Conservation (phyloP, 2,113 vertebrate genomes). For the Oreochromis spilurus region DNA sequence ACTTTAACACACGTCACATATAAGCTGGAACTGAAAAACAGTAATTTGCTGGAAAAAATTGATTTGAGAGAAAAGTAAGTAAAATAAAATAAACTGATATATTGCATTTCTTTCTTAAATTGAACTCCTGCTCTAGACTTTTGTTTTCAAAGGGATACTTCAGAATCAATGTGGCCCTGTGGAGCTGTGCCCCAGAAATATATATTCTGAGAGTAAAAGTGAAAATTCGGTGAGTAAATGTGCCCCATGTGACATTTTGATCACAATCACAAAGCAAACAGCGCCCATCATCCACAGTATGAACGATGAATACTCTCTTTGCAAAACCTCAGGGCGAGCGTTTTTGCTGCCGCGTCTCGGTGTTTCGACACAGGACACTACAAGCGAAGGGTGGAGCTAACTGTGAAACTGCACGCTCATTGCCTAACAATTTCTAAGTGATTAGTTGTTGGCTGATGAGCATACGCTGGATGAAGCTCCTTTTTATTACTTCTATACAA, state of each 20-base stretch:
- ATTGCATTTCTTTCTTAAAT: neutral
- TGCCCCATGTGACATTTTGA: neutral
- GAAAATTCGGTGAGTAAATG: neutral
- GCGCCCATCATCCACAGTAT: fast-evolving
- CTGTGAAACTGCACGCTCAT: neutral
- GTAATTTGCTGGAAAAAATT: neutral
- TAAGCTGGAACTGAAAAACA: neutral
- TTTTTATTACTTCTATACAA: neutral
- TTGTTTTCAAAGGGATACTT: neutral
- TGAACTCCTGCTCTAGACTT: neutral
- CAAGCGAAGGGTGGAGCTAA: neutral
- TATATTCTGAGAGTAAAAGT: neutral
- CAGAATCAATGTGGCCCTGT: neutral
- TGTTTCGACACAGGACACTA: neutral
- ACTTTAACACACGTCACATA: neutral
- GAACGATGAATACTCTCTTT: neutral
- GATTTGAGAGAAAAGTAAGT: neutral
- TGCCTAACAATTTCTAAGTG: neutral
- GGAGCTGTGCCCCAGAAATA: neutral
- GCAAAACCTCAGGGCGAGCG: neutral
- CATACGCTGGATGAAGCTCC: neutral
- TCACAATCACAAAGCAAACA: neutral
- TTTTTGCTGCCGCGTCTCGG: neutral
- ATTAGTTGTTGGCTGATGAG: neutral
- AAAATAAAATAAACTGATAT: neutral